Conservation (phyloP, 2,797 vertebrate species). For the Mus spretus region DNA sequence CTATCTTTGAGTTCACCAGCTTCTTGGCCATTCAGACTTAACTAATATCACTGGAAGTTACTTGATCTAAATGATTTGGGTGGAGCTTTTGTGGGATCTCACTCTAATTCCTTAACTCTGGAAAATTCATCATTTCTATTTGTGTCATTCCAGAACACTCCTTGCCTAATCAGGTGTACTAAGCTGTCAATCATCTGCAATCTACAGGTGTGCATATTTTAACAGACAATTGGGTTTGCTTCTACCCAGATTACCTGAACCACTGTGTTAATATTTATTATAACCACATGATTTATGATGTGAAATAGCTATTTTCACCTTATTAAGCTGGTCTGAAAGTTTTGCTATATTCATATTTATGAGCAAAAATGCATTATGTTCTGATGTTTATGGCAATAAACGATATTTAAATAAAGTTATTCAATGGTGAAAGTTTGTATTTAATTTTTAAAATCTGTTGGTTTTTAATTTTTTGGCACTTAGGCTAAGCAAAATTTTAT, state of each 20-base stretch:
- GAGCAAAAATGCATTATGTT: not conserved
- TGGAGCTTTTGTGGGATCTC: not conserved
- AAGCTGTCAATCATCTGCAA: not conserved
- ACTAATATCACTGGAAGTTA: not conserved
- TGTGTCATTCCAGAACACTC: not conserved
- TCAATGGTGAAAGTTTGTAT: not conserved
- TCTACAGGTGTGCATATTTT: not conserved
- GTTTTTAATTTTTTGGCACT: not conserved
- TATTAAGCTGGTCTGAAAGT: not conserved
- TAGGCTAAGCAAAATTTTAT: not conserved
- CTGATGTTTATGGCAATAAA: not conserved
- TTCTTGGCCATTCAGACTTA: not conserved
- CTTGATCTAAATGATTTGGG: not conserved
- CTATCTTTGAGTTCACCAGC: not conserved
- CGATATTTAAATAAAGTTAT: not conserved
- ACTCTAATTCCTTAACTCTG: not conserved
- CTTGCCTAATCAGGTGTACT: not conserved
- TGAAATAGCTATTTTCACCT: not conserved
- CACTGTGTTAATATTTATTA: not conserved
- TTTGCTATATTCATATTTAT: constrained; percentile 38
- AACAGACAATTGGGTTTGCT: not conserved
- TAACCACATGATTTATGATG: not conserved
- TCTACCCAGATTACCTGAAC: not conserved
- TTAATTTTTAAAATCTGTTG: not conserved
- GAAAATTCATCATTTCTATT: not conserved